phyloP scores from a whole-genome alignment of 2,888 invertebrate genomes.

The Nasonia oneida region DNA sequence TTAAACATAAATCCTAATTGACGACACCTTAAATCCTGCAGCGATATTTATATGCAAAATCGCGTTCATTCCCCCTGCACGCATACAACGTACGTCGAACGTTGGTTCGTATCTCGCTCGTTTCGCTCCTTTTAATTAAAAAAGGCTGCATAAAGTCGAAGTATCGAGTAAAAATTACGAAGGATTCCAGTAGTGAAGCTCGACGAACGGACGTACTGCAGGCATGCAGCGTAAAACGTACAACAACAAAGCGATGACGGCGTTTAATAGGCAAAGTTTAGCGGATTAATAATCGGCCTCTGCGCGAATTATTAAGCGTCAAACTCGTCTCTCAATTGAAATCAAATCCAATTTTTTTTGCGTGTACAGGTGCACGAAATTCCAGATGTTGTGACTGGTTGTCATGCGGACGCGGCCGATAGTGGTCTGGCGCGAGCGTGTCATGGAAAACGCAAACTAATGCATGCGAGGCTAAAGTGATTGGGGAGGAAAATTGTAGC shows the following conservation, averaged over 20 bases:
- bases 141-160: neutral
- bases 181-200: neutral
- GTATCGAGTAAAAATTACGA: constrained; percentile 22
- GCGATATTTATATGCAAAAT: constrained; percentile 1
- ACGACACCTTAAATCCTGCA: neutral
- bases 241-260: neutral
- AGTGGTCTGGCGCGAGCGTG: constrained; percentile 52
- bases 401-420: constrained; percentile 63
- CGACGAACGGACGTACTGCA: neutral
- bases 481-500: neutral
- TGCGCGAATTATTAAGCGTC: constrained; percentile 6
- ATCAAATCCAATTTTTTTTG: constrained; percentile 23
- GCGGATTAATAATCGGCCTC: neutral
- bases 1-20: neutral
- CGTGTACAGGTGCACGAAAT: constrained; percentile 15
- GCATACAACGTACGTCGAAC: neutral
- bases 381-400: constrained; percentile 63
- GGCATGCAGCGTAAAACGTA: neutral
- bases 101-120: neutral
- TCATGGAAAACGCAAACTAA: constrained; percentile 41
- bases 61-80: neutral
- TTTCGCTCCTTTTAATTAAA: constrained; percentile 8
- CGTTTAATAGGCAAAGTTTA: constrained; percentile 26
- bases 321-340: neutral
- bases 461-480: constrained; percentile 49